phyloP scores from a whole-genome alignment of 2,113 vertebrate genomes.

The Scolopax mira region DNA sequence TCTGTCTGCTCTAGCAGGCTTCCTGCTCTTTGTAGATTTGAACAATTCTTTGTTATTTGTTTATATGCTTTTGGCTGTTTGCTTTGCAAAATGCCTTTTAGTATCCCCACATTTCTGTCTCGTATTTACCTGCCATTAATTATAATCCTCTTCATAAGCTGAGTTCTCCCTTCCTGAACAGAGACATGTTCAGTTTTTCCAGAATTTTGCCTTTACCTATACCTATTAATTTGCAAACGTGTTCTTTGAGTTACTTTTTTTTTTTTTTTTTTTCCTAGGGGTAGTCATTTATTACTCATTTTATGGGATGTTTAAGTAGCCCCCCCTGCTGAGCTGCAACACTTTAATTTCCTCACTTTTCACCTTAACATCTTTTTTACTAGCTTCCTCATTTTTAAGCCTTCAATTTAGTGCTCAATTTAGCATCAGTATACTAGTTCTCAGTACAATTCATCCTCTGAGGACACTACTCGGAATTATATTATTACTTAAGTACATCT shows the following conservation, averaged over 20 bases:
- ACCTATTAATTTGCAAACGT: constrained; percentile 37
- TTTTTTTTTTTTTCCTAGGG: constrained; percentile 24
- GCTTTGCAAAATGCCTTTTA: constrained; percentile 44
- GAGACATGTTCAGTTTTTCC: not conserved
- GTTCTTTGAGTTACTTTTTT: not conserved
- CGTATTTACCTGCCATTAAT: constrained; percentile 50
- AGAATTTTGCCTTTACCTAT: constrained; percentile 37
- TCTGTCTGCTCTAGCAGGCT: constrained; percentile 1
- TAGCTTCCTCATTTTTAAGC: constrained; percentile 66
- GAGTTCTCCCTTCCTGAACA: not conserved
- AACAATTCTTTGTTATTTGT: constrained; percentile 27
- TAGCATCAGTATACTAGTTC: constrained; percentile 21
- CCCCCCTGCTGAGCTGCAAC: constrained; percentile 60
- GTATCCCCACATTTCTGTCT: not conserved
- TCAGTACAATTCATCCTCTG: constrained; percentile 37
- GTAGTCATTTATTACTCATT: constrained; percentile 62
- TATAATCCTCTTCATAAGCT: not conserved
- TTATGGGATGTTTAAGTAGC: constrained; percentile 65
- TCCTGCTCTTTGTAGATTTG: constrained; percentile 44
- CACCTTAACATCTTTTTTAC: constrained; percentile 70
- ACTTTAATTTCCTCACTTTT: constrained; percentile 70
- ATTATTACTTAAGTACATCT: constrained; percentile 45
- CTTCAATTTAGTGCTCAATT: constrained; percentile 65
- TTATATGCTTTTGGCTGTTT: constrained; percentile 46
- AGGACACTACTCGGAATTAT: constrained; percentile 36